Evolutionary conservation across 2,113 vertebrate species (phyloP).

Genomic region (Okapia johnstoni): DNA sequence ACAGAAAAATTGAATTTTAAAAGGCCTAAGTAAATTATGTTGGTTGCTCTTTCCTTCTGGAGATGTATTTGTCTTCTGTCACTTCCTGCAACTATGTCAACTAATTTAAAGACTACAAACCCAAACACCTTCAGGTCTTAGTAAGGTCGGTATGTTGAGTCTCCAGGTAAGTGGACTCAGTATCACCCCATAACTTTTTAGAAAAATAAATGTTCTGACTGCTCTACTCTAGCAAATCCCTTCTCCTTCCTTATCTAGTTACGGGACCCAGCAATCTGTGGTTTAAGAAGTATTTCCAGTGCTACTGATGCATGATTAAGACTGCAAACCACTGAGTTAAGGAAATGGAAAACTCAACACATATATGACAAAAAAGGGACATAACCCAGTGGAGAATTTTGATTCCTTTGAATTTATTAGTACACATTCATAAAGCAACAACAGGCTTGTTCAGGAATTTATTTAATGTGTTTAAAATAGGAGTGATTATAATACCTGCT

Average conservation of each 20-base stretch:
- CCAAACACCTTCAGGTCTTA: background rate
- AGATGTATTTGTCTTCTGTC: background rate
- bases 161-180: accelerated
- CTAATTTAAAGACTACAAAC: background rate
- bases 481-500: background rate
- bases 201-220: background rate
- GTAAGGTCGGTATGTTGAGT: background rate
- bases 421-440: background rate
- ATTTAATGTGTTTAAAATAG: background rate
- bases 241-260: background rate
- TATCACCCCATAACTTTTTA: background rate
- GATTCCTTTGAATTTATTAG: background rate
- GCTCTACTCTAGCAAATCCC: accelerated
- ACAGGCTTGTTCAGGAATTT: background rate
- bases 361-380: accelerated
- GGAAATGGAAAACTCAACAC: background rate
- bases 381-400: background rate
- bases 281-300: background rate
- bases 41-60: background rate
- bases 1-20: background rate
- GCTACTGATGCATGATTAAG: background rate
- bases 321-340: background rate
- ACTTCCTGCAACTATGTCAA: background rate
- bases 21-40: background rate
- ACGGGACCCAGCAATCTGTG: background rate